Evolutionary conservation across 2,888 invertebrate species (phyloP), one percentile per base, ranked within the genome.

Genomic region (Rhagium mordax): DNA sequence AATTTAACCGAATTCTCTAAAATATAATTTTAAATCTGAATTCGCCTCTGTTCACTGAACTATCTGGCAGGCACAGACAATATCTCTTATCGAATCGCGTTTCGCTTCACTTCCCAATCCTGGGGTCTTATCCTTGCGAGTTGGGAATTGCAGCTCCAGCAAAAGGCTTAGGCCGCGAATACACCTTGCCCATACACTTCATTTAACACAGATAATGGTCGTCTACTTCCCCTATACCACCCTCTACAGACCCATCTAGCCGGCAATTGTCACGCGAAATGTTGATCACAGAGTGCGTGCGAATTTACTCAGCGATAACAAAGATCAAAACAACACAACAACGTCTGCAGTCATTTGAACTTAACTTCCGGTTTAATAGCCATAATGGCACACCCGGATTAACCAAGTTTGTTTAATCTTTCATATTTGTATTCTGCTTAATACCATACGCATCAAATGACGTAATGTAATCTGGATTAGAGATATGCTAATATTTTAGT

Each of bases 121-220:
- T 79, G 82, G 83, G 83, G 84, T 81, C 82, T 86, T 85, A 85
- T 85, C 86, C 86, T 81, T 82, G 84, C 81, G 82, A 84, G 84
- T 82, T 82, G 84, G 84, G 85, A 86, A 86, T 86, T 86, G 85
- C 85, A 85, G 83, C 84, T 83, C 83, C 79, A 84, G 86, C 86
- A 84, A 86, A 86, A 85, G 87, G 87, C 86, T 87, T 87, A 87
- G 84, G 84, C 84, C 84, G 81, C 84, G 86, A 83, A 86, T 86
- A 86, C 86, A 86, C 87, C 86, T 87, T 86, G 81, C 84, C 76
- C 78, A 78, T 86, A 87, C 87, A 87, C 87, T 87, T 87, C 88
- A 88, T 88, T 88, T 88, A 88, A 87, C 87, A 84, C 82, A 84
- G 87, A 88, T 87, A 88, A 88, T 86, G 84, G 84, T 90, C 90